Percentiles rank a stretch among this genome's conserved stretches.
Evolutionary conservation across 2,888 invertebrate species (phyloP).

Genomic region (Caenorhabditis panamensis): DNA sequence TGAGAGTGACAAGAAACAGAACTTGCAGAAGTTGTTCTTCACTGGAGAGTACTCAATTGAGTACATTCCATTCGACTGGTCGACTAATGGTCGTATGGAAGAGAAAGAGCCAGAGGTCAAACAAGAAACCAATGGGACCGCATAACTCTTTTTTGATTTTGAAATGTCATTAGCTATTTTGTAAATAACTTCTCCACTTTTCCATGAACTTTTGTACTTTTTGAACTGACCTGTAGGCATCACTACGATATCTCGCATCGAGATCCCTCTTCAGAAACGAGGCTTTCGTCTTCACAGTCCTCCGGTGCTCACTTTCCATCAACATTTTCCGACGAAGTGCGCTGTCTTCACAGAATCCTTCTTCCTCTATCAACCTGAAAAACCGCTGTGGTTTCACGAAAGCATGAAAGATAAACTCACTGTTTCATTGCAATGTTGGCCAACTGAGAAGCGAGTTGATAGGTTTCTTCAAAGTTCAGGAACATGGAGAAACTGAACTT

Average conservation of each 20-base stretch:
- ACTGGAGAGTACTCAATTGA: slow-evolving; percentile 74
- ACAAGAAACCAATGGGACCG: not conserved
- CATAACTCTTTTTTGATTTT: not conserved
- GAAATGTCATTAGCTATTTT: no score
- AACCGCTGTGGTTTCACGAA: no score
- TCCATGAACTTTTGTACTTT: not conserved
- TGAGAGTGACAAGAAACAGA: slow-evolving; percentile 65
- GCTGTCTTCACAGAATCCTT: slow-evolving; percentile 92
- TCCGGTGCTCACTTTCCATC: slow-evolving; percentile 81
- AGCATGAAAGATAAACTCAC: no score
- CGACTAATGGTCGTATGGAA: slow-evolving; percentile 70
- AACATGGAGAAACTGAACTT: slow-evolving; percentile 93
- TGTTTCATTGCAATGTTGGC: slow-evolving; percentile 96
- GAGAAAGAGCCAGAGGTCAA: slow-evolving; percentile 38
- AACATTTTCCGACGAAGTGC: slow-evolving; percentile 89
- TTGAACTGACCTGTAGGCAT: slow-evolving; percentile 86
- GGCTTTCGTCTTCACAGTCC: slow-evolving; percentile 86
- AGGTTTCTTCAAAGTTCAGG: slow-evolving; percentile 91
- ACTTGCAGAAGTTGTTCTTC: slow-evolving; percentile 67
- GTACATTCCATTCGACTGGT: slow-evolving; percentile 73
- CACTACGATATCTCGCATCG: slow-evolving; percentile 94
- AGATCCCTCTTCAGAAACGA: slow-evolving; percentile 95
- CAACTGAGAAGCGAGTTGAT: slow-evolving; percentile 92
- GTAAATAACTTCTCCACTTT: no score
- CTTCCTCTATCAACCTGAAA: slow-evolving; percentile 90